phyloP scores from a whole-genome alignment of 2,797 vertebrate genomes.

The Clarias platycephalus region DNA sequence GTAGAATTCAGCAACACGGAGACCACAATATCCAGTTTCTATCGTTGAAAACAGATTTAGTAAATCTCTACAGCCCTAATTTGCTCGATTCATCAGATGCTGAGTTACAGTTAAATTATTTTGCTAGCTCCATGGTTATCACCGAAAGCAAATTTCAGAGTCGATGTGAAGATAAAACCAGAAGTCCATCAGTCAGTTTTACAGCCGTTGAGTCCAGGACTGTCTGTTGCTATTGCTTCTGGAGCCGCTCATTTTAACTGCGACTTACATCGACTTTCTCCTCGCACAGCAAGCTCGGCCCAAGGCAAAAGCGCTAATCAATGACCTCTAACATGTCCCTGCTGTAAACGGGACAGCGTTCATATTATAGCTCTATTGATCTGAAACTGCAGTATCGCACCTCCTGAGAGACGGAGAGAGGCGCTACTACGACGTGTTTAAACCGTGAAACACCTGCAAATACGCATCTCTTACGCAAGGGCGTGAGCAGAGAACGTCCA shows the following conservation, averaged over 20 bases:
- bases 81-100: not conserved
- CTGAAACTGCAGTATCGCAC: conserved; percentile 42
- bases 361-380: conserved; percentile 49
- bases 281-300: conserved; percentile 42
- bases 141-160: not conserved
- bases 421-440: not conserved
- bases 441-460: not conserved
- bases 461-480: not conserved
- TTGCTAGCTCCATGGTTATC: too few relatives aligned
- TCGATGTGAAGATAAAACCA: not conserved
- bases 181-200: conserved; percentile 24
- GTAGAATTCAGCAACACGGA: not conserved
- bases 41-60: too few relatives aligned
- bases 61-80: not conserved
- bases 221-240: conserved; percentile 14
- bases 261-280: conserved; percentile 47
- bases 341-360: conserved; percentile 39
- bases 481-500: too few relatives aligned
- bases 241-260: conserved; percentile 42
- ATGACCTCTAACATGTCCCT: conserved; percentile 50
- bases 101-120: not conserved
- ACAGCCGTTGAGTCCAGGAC: not conserved
- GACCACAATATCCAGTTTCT: too few relatives aligned
- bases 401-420: conserved; percentile 9
- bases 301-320: conserved; percentile 48